Evolutionary conservation across 2,888 invertebrate species (phyloP).

Genomic region (Idaea biselata): DNA sequence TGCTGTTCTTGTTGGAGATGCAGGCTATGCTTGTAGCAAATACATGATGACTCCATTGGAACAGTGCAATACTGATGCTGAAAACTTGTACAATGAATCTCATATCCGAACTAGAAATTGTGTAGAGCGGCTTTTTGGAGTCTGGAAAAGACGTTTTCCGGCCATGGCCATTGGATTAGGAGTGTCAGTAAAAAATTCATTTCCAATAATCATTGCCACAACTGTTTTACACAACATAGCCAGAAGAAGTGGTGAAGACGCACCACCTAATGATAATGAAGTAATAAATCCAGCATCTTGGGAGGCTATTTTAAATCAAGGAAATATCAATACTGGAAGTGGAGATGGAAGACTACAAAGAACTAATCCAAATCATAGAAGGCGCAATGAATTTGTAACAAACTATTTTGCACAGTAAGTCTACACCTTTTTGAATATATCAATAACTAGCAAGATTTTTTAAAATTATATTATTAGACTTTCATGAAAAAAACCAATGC

Average conservation of each 20-base stretch:
- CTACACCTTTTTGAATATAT: no score
- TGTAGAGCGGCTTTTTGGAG: no score
- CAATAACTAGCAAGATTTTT: background rate
- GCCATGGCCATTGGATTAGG: no score
- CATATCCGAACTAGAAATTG: slow-evolving; percentile 25
- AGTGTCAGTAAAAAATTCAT: slow-evolving; percentile 1
- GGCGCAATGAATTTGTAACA: no score
- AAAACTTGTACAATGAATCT: slow-evolving; percentile 26
- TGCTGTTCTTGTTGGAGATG: slow-evolving; percentile 10
- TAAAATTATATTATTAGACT: background rate
- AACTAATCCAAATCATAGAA: no score
- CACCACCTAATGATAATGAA: background rate
- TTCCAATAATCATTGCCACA: no score
- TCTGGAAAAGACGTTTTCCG: background rate
- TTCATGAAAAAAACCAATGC: no score
- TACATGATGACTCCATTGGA: slow-evolving; percentile 22
- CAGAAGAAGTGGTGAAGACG: background rate
- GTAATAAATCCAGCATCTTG: no score
- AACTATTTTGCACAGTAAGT: no score
- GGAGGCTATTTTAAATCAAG: no score
- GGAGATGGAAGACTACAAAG: no score
- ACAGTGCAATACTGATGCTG: slow-evolving; percentile 14
- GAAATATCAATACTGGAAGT: no score
- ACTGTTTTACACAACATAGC: background rate
- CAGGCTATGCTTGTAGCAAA: slow-evolving; percentile 13